Percentiles rank a stretch among this genome's conserved stretches.
Conservation (phyloP, 2,888 invertebrate genomes). For the Cantharis rustica region DNA sequence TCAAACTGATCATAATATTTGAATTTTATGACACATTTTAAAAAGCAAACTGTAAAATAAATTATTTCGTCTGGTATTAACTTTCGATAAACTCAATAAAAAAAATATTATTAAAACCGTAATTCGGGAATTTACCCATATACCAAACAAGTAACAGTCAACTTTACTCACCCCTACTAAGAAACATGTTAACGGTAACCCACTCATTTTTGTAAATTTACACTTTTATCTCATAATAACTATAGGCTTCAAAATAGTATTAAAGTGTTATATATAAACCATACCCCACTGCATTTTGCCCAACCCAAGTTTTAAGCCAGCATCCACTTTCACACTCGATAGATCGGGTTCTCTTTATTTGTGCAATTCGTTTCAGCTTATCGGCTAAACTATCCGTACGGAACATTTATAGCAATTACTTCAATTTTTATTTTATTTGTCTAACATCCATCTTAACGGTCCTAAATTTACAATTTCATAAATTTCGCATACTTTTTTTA, state of each 20-base stretch:
- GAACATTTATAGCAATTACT: not conserved
- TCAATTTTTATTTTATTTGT: not conserved
- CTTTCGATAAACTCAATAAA: too few species aligned
- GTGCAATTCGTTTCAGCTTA: not conserved
- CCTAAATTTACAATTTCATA: not conserved
- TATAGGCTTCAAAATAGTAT: conserved; percentile 31
- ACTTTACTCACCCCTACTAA: conserved; percentile 26
- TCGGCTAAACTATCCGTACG: not conserved
- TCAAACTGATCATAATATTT: not conserved
- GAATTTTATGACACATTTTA: not conserved
- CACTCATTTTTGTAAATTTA: conserved; percentile 22
- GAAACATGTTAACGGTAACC: conserved; percentile 20
- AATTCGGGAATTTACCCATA: not conserved
- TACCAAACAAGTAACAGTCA: not conserved
- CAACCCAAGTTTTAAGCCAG: conserved; percentile 33
- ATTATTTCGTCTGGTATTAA: too few species aligned
- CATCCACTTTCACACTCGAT: conserved; percentile 38
- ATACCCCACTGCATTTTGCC: conserved; percentile 42
- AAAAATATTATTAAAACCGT: too few species aligned
- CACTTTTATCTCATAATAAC: conserved; percentile 34
- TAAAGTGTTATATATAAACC: conserved; percentile 40
- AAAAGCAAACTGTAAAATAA: too few species aligned
- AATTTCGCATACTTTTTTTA: not conserved
- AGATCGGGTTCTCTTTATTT: conserved; percentile 17
- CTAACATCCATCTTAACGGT: not conserved